Conservation (phyloP, 2,888 invertebrate genomes). For the Noctuana brunneofusca region DNA sequence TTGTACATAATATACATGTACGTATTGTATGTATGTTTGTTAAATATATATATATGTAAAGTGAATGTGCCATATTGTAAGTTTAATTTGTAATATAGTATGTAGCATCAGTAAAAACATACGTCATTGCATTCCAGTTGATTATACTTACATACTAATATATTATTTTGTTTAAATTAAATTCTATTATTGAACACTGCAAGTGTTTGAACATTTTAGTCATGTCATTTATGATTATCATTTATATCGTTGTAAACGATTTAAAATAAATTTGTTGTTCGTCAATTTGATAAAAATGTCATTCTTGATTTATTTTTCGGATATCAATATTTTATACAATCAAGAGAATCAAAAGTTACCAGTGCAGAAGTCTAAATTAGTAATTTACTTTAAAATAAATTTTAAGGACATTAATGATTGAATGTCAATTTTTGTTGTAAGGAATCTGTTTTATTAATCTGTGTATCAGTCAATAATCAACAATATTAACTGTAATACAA, state of each 20-base stretch:
- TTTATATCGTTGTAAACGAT: conserved; percentile 60
- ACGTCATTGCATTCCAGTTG: conserved; percentile 58
- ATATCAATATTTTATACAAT: background rate
- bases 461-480: conserved; percentile 11
- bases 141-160: conserved; percentile 19
- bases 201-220: conserved; percentile 40
- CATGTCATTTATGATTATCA: background rate
- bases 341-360: background rate
- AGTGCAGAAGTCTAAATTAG: background rate
- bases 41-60: conserved; percentile 41
- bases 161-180: background rate
- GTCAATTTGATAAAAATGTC: too few species aligned
- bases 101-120: conserved; percentile 38
- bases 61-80: conserved; percentile 53
- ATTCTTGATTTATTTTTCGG: background rate
- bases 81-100: conserved; percentile 39
- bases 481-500: conserved; percentile 15
- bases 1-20: conserved; percentile 52
- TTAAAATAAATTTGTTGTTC: conserved; percentile 37
- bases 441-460: conserved; percentile 7
- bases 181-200: conserved; percentile 36
- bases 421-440: conserved; percentile 4
- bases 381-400: conserved; percentile 1
- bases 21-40: conserved; percentile 36
- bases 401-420: conserved; percentile 4